Evolutionary conservation across 2,888 invertebrate species (phyloP), one percentile per base, ranked within the genome.

Genomic region (Marronus borbonicus): DNA sequence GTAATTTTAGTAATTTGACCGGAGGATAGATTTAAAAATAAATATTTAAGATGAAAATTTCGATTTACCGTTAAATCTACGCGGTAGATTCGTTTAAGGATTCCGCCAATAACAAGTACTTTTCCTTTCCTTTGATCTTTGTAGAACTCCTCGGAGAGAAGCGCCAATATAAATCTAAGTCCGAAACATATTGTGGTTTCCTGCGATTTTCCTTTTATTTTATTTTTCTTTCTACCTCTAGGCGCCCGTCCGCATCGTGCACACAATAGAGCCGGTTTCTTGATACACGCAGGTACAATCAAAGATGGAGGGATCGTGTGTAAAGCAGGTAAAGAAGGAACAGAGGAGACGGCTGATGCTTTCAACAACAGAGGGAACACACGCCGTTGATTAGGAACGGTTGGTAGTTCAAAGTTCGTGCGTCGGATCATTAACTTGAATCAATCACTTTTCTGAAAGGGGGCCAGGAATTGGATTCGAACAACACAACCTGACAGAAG

Each of bases 221-320:
- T 55, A 55, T 70, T 70, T 70, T 70, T 31, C 62, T 60, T 74
- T 44, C 17, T 44, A 39, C 49, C 14, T 5, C 62, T 44, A 68
- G 10, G 58, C 72, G 60, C 39, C 24, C 60, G 20, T 60, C n/a
- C 58, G 39, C 58, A 58, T 20, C 17, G 20, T 17, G 12, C 58
- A 72, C 44, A 74, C 72, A 74, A 74, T 74, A 60, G 62, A 74
- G 31, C 3, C 17, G 72, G 49, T 74, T 74, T 62, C 72, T 74
- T 74, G 72, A 74, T 74, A 74, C 72, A 60, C 72, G 72, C 72
- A 74, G 72, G 72, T 74, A 74, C 72, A 74, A 74, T 74, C 72
- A 74, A 49, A 58, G 58, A 28, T 58, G 39, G 39, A 55, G 62
- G 36, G 49, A 60, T 44, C 39, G 24, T 20, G 68, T 62, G 68